Evolutionary conservation across 2,797 vertebrate genomes (phyloP), one percentile per base, ranked within the genome.

Genomic region (Loris lydekkerianus): DNA sequence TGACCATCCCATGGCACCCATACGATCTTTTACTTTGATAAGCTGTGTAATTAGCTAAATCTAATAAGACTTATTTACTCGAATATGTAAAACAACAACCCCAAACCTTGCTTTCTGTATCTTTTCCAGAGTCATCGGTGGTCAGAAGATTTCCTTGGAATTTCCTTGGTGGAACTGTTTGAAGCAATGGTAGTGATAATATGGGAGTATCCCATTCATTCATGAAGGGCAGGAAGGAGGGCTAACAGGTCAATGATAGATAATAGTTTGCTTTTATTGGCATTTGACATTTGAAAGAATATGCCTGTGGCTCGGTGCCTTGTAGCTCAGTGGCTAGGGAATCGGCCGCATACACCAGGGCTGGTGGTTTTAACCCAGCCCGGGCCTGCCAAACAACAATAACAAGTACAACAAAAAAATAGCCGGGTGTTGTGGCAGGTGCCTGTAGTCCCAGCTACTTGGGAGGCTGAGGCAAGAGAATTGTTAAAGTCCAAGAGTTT

Each of bases 21-120:
- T 37, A 93, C 69, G 60, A 89, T 91, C 77, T 76, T 90, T 91
- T 91, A 61, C 27, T 72, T n/a, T 93, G 95, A 92, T 95, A 96
- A 96, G 69, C 56, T 67, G 4, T 85, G 27, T 95, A 70, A 89
- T 96, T 91, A 93, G 34, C 63, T 86, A 86, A 93, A 90, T 94
- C 82, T 93, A 96, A 75, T 93, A 96, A 89, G 72, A 81, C 65
- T 94, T 95, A 40, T 40, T 40, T 40, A 40, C 65, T 67, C 46
- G 37, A 85, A 96, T 60, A 93, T 72, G 46, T 49, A n/a, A 92
- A 94, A 63, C 89, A 81, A 80, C 61, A 63, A 63, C 70, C n/a
- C 67, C 85, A 88, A 89, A 89, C 23, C 29, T 92, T 83, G n/a
- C 73, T 72, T 88, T 95, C 77, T 91, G 43, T 4, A 21, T 93